These are phyloP conservation scores for Lasioglossum lativentre DNA, from an alignment of 2,888 invertebrate species.

Conservation along the genomic window DNA sequence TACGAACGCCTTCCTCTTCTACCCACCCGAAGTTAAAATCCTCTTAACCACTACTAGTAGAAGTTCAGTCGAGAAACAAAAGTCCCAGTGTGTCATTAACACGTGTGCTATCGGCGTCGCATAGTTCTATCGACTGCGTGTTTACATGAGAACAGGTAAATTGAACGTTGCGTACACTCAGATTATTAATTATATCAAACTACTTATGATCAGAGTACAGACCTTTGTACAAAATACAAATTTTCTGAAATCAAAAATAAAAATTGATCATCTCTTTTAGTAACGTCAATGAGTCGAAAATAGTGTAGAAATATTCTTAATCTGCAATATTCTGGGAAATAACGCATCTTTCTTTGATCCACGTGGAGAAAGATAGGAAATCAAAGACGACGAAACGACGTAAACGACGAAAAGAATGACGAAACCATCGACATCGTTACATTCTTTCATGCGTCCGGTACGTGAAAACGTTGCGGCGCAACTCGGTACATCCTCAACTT, in stretches of 20 bases:
- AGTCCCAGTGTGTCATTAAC: background rate
- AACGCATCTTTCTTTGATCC: background rate
- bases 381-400: too few species aligned
- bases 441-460: conserved; percentile 11
- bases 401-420: too few species aligned
- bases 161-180: background rate
- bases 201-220: background rate
- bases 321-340: too few species aligned
- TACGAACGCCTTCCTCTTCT: background rate
- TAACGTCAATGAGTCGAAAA: too few species aligned
- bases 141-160: background rate
- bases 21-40: background rate
- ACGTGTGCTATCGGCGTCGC: background rate
- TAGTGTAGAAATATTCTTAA: too few species aligned
- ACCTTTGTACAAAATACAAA: background rate
- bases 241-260: too few species aligned
- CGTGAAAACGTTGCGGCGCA: conserved; percentile 2
- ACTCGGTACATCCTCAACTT: background rate
- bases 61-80: background rate
- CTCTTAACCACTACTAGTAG: background rate
- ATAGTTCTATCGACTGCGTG: background rate
- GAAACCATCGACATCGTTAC: conserved; percentile 23
- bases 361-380: conserved; percentile 9
- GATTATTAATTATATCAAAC: too few species aligned
- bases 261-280: too few species aligned